Evolutionary conservation across 2,888 invertebrate genomes (phyloP), one percentile per base, ranked within the genome.

Genomic region (Euzophera pinguis): DNA sequence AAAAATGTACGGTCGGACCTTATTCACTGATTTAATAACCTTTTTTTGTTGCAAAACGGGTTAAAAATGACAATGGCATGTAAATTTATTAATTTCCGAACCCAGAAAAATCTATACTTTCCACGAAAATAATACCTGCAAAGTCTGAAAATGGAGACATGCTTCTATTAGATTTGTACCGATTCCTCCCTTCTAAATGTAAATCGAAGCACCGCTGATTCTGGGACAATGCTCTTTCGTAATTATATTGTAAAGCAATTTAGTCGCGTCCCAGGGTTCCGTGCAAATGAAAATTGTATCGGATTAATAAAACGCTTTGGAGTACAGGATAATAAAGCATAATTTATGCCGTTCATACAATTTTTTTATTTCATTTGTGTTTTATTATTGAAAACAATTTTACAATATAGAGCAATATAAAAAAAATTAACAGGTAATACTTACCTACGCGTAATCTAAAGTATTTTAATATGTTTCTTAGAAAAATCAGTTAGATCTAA

Each of bases 161-260:
- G 56, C 60, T 66, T 67, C 64, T 65, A 65, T 64, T 64, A 58
- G 56, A 61, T 65, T 61, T 55, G 58, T 56, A 62, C 65, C 69
- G 76, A 72, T 79, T 73, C 41, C 67, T 60, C 71, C 72, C 73
- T 79, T 85, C 69, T 66, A 73, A 83, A 86, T 81, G 80, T 77
- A 85, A 86, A 86, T 85, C 78, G 77, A 81, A 79, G 69, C 71
- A 68, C 64, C 64, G 70, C 60, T 69, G 65, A 71, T 74, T 71
- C 66, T 67, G 63, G 74, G 70, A 83, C 84, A 82, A 83, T 80
- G 71, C 78, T 69, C 65, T 67, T 62, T 69, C 69, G 77, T 84
- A 86, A 87, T 86, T 85, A 81, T 84, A 87, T 85, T 84, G 82
- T 82, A 80, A 83, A 85, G 81, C 81, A 81, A 87, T 86, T 87